A percentile compares a stretch with the other conserved stretches of the same genome.
Evolutionary conservation across 2,797 vertebrate genomes (phyloP).

Genomic region (Mallotus villosus): DNA sequence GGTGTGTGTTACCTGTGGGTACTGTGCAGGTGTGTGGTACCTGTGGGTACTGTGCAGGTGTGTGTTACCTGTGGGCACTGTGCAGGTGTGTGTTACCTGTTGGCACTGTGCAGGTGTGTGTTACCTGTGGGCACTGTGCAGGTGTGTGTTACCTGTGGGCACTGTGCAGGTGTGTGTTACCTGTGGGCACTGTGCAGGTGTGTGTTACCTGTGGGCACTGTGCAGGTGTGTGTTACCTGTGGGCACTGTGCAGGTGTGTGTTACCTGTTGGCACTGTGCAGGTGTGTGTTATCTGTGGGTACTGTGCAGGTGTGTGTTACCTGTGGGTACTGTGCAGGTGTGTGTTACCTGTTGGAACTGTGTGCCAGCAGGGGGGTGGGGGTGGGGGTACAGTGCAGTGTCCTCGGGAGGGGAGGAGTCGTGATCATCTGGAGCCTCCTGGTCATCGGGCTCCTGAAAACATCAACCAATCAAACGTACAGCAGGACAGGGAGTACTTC

Average conservation of each 20-base stretch:
- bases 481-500: no score
- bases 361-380: conserved; percentile 86
- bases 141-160: conserved; percentile 79
- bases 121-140: not conserved
- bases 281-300: not conserved
- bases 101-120: conserved; percentile 81
- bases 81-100: conserved; percentile 70
- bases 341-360: conserved; percentile 85
- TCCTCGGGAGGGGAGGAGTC: conserved; percentile 89
- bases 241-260: not conserved
- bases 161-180: conserved; percentile 71
- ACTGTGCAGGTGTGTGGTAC: conserved; percentile 53
- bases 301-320: not conserved
- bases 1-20: not conserved
- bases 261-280: conserved; percentile 89
- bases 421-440: conserved; percentile 87
- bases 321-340: not conserved
- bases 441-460: conserved; percentile 86
- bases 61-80: not conserved
- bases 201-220: conserved; percentile 85
- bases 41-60: conserved; percentile 88
- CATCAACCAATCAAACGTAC: conserved; percentile 5
- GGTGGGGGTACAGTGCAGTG: conserved; percentile 85
- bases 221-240: conserved; percentile 40
- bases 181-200: not conserved